Base-by-base conservation (phyloP, 2,797 vertebrate species). In the Ptychobarbus kaznakovi region DNA sequence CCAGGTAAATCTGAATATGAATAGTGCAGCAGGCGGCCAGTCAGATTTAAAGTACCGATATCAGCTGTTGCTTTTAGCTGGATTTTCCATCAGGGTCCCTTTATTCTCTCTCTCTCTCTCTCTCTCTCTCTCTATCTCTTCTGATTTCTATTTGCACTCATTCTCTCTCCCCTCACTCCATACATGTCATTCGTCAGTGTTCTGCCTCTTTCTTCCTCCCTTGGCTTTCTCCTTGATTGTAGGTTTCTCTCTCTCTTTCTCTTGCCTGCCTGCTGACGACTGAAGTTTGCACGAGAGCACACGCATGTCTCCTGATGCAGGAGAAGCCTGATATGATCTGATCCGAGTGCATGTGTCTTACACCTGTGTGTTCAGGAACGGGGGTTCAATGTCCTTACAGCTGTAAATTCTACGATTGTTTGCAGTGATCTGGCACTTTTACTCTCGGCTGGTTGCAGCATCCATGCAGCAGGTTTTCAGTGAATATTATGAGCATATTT, bases 211-310 rank as follows among this genome's bases (percentile, higher is more conserved):
- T 51, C 40, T 35, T 80, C 65, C 82, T 63, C 77, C 75, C 73
- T 35, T 61, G 68, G 32, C 32, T 32, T 32, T 32, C 77, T 79
- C 58, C 58, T 69, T 78, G 16, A 80, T 28, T 86, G 58, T 79
- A 72, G 65, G 40, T 72, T 53, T 69, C 63, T 82, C 51, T 82
- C 44, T 66, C 51, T 72, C 76, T 74, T 74, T 63, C 66, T 86
- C n/a, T 75, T 44, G 83, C 38, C 66, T 87, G 86, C 78, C 78
- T 88, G 85, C 81, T 80, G 82, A 86, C 86, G 88, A 86, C 89
- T 90, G 86, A 89, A 88, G 87, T 66, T 87, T 89, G 91, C 89
- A 90, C 88, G 91, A 53, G 79, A 86, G 83, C 77, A 72, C 77
- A 77, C 86, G 91, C 91, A 91, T 91, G 91, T 80, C 18, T 84